Evolutionary conservation across 2,797 vertebrate species (phyloP), one percentile per base, ranked within the genome.

Genomic region (Chromis chromis): DNA sequence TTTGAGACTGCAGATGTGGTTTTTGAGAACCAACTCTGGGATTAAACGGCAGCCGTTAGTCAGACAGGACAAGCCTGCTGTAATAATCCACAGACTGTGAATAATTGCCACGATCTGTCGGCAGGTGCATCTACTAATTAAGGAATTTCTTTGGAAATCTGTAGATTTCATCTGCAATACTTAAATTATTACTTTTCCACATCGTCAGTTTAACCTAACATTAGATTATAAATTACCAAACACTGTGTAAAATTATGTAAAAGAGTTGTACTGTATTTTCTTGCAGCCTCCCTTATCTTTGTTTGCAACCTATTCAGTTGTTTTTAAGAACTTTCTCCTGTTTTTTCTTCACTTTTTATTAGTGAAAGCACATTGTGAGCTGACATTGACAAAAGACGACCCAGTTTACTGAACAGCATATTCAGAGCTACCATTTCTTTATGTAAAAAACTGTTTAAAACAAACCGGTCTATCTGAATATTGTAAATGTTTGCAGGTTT

Each of bases 61-160:
- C 52, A 61, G 27, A 62, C 44, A 48, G 42, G 60, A 27, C 12
- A 27, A 16, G 33, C 12, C 31, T 54, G 61, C 10, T 72, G 27
- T 28, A 19, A 50, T 33, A 14, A 80, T 54, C 16, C 28, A 31
- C 6, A 13, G 25, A 3, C 11, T 36, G 14, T 36, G 64, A 60
- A 49, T 28, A 8, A 24, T 13, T 36, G 44, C 36, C 12, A 19
- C 2, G 1, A 31, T 28, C 6, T 46, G 16, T 56, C 24, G 54
- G 27, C 44, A 65, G 39, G 16, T 62, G 13, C 24, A 48, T n/a
- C 10, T 0, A 17, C 46, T 57, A 8, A 14, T 42, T 25, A 36
- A 31, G 1, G 6, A 31, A 5, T 5, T 31, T 31, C 4, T 31
- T 7, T 31, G 4, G 4, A 31, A 31, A 5, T 31, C 28, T 31